Evolutionary conservation across 92 coral and sea anemone genomes (phyloP).

Genomic region (Zoanthus sociatus): DNA sequence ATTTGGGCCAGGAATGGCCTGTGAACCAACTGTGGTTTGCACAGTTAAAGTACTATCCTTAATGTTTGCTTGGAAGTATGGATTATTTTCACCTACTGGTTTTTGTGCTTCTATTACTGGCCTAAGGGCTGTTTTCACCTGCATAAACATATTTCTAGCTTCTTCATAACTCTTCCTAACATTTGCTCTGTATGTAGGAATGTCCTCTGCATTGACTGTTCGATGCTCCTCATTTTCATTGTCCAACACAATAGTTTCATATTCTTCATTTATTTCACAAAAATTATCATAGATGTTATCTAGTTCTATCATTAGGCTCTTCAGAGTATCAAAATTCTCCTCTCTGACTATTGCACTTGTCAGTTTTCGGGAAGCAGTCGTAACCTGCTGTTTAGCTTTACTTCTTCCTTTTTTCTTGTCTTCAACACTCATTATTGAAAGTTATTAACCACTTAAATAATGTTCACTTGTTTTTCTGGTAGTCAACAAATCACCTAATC

Average conservation of each 20-base stretch:
- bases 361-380: slow-evolving; percentile 31
- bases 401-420: slow-evolving; percentile 42
- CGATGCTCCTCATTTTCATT: slow-evolving; percentile 36
- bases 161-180: slow-evolving; percentile 32
- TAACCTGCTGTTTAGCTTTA: slow-evolving; percentile 37
- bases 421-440: slow-evolving; percentile 30
- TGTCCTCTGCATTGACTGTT: slow-evolving; percentile 42
- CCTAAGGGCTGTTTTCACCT: slow-evolving; percentile 9
- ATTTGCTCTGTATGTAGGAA: slow-evolving; percentile 33
- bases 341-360: slow-evolving; percentile 35
- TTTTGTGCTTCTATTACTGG: slow-evolving; percentile 1
- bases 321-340: slow-evolving; percentile 14
- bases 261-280: slow-evolving; percentile 38
- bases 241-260: slow-evolving; percentile 35
- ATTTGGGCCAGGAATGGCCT: slow-evolving; percentile 6
- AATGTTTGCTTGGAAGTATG: not conserved
- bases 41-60: not conserved
- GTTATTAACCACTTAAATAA: no score
- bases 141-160: slow-evolving; percentile 40
- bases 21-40: slow-evolving; percentile 15
- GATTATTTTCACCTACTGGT: not conserved
- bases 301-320: slow-evolving; percentile 23
- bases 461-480: no score
- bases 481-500: no score
- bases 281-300: slow-evolving; percentile 42